Base-by-base conservation (phyloP, 30 jellyfish, hydroid and myxozoan species). In the Aurelia sp. region DNA sequence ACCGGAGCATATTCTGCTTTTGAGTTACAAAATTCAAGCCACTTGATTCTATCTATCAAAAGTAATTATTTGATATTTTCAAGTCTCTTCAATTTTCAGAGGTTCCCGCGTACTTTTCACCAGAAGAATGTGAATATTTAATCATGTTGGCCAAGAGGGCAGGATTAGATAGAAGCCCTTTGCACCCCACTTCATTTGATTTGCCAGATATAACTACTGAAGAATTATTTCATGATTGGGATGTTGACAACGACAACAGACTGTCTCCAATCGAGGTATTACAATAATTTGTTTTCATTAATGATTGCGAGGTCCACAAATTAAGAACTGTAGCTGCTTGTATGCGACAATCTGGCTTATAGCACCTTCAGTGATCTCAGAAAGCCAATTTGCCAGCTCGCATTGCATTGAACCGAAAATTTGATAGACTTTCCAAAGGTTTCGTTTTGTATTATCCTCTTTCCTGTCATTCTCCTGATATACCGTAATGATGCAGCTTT, bases 61-160 rank as follows among this genome's bases (percentile, higher is more conserved):
- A 44, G 55, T 44, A 44, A 7, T 44, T 44, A 44, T 44, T 10
- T 44, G 55, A 44, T 44, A 13, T 44, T 44, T 4, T 44, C 15
- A 9, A 7, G 3, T 0, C 15, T 16, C 59, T 0, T 21, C 41
- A 4, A 2, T 47, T 62, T 72, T 69, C 58, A 85, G 96, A 91
- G 73, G 82, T 91, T 11, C 84, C 90, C 0, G 86, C 86, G n/a
- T 91, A 84, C 61, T 74, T 91, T 31, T 67, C 97, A 71, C 80
- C 74, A 44, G 96, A 91, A 52, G 97, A 91, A 69, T 91, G 97
- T 67, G 90, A 91, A 27, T 84, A 91, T 51, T 62, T 91, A 85
- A 85, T 91, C 33, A 84, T 64, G 83, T 33, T 78, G 74, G 97
- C 97, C 13, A 76, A 77, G 57, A 67, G 74, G 20, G 67, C 67